Conservation (phyloP, 2,113 vertebrate species). For the Zootoca vivipara region DNA sequence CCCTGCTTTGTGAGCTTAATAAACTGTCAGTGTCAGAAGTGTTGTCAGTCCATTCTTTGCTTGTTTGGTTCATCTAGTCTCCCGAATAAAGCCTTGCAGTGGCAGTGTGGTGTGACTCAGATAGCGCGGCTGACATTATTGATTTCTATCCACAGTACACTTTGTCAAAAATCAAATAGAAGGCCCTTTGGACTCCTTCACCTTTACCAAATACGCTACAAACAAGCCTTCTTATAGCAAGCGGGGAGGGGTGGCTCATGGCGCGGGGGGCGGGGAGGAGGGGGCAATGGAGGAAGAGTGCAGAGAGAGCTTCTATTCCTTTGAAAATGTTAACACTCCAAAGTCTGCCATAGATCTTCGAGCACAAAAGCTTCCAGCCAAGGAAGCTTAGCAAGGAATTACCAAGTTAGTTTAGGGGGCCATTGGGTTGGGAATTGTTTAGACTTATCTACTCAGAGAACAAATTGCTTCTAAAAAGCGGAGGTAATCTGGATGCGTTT, state of each 20-base stretch:
- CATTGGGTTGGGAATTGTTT: not conserved
- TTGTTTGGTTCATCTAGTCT: slow-evolving; percentile 93
- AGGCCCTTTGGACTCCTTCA: slow-evolving; percentile 95
- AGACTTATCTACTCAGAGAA: not conserved
- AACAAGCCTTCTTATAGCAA: slow-evolving; percentile 85
- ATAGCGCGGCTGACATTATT: slow-evolving; percentile 89
- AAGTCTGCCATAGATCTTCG: slow-evolving; percentile 43
- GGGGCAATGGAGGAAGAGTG: slow-evolving; percentile 34
- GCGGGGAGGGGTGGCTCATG: slow-evolving; percentile 36
- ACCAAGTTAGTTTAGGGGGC: slow-evolving; percentile 41
- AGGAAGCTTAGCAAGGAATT: slow-evolving; percentile 56
- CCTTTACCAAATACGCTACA: slow-evolving; percentile 94
- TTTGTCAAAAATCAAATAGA: slow-evolving; percentile 99
- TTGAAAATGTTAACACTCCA: slow-evolving; percentile 65
- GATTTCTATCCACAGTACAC: slow-evolving; percentile 96
- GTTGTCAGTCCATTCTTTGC: slow-evolving; percentile 94
- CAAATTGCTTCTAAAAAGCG: not conserved
- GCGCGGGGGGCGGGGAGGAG: not conserved
- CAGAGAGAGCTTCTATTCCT: slow-evolving; percentile 61
- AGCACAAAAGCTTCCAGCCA: slow-evolving; percentile 64
- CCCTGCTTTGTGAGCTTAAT: slow-evolving; percentile 85
- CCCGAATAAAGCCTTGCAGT: slow-evolving; percentile 80
- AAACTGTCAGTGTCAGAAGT: slow-evolving; percentile 93
- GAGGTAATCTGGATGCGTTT: not conserved
- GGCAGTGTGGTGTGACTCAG: slow-evolving; percentile 77